Conservation (phyloP, 2,888 invertebrate genomes). For the Acronicta psi region DNA sequence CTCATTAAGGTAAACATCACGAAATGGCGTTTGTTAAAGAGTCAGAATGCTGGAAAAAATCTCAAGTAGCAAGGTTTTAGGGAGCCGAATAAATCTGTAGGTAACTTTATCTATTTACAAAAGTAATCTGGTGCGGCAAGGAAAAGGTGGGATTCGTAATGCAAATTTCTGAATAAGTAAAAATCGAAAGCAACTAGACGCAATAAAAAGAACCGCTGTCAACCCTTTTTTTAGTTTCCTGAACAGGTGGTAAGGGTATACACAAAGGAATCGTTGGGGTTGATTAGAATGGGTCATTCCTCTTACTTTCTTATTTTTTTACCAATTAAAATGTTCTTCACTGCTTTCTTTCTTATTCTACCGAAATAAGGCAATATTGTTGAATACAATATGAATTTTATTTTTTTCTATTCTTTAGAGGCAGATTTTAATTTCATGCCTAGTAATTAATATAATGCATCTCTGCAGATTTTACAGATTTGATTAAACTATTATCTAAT, state of each 20-base stretch:
- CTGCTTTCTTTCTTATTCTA: too few relatives aligned
- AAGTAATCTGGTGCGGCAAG: constrained; percentile 45
- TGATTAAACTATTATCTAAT: too few relatives aligned
- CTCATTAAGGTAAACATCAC: constrained; percentile 55
- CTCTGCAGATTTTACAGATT: too few relatives aligned
- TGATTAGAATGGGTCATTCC: constrained; percentile 14
- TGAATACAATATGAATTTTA: too few relatives aligned
- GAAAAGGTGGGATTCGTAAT: constrained; percentile 53
- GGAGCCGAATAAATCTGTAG: constrained; percentile 22
- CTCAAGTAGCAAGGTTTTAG: neutral
- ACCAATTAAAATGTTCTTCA: too few relatives aligned
- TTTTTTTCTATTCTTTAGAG: too few relatives aligned
- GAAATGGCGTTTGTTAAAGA: constrained; percentile 48
- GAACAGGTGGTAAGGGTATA: constrained; percentile 15
- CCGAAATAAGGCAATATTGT: too few relatives aligned
- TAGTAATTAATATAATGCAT: too few relatives aligned
- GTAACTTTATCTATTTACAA: constrained; percentile 28
- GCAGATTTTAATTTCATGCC: too few relatives aligned
- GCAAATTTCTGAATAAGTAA: constrained; percentile 51
- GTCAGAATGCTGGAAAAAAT: constrained; percentile 38
- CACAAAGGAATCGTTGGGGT: constrained; percentile 15
- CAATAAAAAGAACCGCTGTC: constrained; percentile 58
- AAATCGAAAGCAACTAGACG: constrained; percentile 46
- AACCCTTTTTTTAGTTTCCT: constrained; percentile 51
- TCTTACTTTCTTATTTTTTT: too few relatives aligned